These are phyloP conservation scores for Rhinoraja longicauda DNA, from an alignment of 2,797 vertebrate species.

Conservation along the genomic window DNA sequence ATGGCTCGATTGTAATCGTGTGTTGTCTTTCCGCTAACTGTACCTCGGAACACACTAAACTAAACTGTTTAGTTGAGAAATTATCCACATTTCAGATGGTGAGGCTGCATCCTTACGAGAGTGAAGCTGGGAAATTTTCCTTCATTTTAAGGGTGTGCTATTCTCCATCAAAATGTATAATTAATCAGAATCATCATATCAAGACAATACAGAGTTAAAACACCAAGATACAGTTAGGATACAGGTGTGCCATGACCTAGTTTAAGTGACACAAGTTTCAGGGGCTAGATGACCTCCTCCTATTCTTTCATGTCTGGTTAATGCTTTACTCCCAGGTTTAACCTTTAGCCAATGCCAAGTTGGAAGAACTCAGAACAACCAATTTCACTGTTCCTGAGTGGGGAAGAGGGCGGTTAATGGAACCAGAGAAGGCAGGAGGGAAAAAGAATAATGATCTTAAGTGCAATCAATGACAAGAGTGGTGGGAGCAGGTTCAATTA, in stretches of 20 bases:
- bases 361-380: not conserved
- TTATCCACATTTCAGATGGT: too few relatives aligned
- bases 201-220: not conserved
- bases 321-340: not conserved
- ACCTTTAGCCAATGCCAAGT: not conserved
- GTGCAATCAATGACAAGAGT: too few relatives aligned
- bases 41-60: too few relatives aligned
- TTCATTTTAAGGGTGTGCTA: not conserved
- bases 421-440: too few relatives aligned
- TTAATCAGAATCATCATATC: not conserved
- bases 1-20: too few relatives aligned
- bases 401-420: too few relatives aligned
- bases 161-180: not conserved
- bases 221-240: not conserved
- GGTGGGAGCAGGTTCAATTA: too few relatives aligned
- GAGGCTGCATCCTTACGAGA: too few relatives aligned
- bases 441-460: too few relatives aligned
- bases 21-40: too few relatives aligned
- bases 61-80: too few relatives aligned
- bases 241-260: not conserved
- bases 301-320: not conserved
- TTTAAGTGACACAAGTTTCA: not conserved
- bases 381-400: not conserved
- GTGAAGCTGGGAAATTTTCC: not conserved
- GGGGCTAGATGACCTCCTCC: not conserved